Base-by-base conservation (phyloP, 2,113 vertebrate species). In the Heloderma charlesbogerti region DNA sequence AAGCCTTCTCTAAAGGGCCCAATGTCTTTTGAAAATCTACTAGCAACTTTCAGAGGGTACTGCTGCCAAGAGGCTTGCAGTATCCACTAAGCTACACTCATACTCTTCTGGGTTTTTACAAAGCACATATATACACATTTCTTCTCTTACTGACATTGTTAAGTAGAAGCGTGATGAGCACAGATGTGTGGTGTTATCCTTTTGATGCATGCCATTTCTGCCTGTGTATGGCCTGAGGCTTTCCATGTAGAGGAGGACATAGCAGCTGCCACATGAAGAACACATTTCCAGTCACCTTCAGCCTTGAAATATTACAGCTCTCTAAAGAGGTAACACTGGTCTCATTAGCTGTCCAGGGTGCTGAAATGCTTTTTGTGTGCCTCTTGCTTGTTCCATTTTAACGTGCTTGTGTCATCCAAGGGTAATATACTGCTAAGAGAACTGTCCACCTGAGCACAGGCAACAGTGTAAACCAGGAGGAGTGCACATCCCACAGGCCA, bases 321-420 rank as follows among this genome's bases (percentile, higher is more conserved):
- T 34, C 9, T 12, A 34, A 66, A 84, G 16, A 31, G 37, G 72
- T 6, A 51, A 6, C 20, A 8, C 37, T 9, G 18, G 10, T 81
- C 3, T 84, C 48, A 3, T 72, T 48, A 6, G 79, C 94, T 95
- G 94, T 93, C 95, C 96, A 95, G 87, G 94, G 94, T 95, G 51
- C 95, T 96, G 95, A 95, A 93, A 27, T 20, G 8, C n/a, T 90
- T 37, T 84, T 16, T 40, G 29, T 16, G 9, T 57, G 40, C 22
- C 4, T 25, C 37, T 75, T 67, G 18, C 27, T 54, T 43, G 34
- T 22, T 27, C n/a, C 18, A 34, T 40, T 84, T 66, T n/a, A 67
- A 51, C 13, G 18, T 29, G 0, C 18, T n/a, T 25, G 66, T 71
- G 54, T 6, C 43, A 16, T 75, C 4, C 9, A 48, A 87, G 51